Percentiles rank a stretch among this genome's conserved stretches.
These are phyloP conservation scores for Pelodytes ibericus DNA, from an alignment of 2,797 vertebrate genomes.

Conservation along the genomic window DNA sequence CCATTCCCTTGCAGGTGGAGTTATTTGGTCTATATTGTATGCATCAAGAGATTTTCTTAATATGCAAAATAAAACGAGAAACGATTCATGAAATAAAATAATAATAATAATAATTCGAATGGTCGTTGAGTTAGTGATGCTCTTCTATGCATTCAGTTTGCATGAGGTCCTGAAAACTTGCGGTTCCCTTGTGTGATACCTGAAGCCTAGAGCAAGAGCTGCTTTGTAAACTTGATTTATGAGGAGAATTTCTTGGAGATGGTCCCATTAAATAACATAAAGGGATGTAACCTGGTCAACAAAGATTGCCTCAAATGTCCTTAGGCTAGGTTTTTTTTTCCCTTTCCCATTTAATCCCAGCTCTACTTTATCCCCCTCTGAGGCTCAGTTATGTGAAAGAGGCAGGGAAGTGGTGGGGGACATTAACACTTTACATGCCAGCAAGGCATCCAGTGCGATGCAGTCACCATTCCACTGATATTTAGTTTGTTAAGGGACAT, in stretches of 20 bases:
- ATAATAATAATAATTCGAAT: too few species aligned
- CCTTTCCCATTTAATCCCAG: background rate
- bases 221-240: constrained; percentile 28
- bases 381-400: background rate
- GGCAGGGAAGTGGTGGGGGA: background rate
- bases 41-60: too few species aligned
- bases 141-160: background rate
- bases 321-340: background rate
- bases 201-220: constrained; percentile 3
- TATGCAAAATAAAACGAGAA: too few species aligned
- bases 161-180: background rate
- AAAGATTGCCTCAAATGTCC: constrained; percentile 1
- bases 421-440: background rate
- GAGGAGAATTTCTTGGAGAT: constrained; percentile 7
- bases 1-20: too few species aligned
- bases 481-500: too few species aligned
- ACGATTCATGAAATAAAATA: too few species aligned
- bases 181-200: constrained; percentile 14
- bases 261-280: constrained; percentile 18
- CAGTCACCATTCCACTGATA: too few species aligned
- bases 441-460: too few species aligned
- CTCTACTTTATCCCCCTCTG: constrained; percentile 17
- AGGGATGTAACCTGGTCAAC: constrained; percentile 9
- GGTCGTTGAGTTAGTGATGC: too few species aligned
- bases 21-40: too few species aligned